A percentile compares a stretch with the other conserved stretches of the same genome.
Conservation (phyloP, 2,113 vertebrate species). For the Oxyruncus cristatus region DNA sequence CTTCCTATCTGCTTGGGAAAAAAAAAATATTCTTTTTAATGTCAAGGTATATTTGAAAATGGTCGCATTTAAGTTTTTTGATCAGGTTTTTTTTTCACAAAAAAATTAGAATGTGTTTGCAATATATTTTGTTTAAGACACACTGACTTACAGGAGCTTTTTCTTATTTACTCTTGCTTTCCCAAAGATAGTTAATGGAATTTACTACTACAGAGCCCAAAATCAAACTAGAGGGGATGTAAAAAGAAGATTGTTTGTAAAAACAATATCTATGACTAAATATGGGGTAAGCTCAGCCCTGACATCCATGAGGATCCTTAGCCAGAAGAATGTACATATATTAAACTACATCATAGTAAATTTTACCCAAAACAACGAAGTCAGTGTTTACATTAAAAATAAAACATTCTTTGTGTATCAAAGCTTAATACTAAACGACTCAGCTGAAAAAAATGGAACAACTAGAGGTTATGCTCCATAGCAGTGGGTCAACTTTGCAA, state of each 20-base stretch:
- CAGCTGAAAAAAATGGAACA: conserved; percentile 12
- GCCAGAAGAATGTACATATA: background rate
- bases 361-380: background rate
- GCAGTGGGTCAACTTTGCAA: conserved; percentile 24
- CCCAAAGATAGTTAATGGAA: background rate
- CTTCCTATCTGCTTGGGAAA: background rate
- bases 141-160: background rate
- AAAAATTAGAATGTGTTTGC: background rate
- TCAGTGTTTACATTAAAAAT: conserved; percentile 13
- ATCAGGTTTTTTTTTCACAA: background rate
- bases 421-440: background rate
- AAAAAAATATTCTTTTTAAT: background rate
- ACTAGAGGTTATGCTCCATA: background rate
- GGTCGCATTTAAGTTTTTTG: background rate
- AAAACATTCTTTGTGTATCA: background rate
- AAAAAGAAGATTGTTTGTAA: background rate
- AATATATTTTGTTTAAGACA: background rate
- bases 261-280: background rate
- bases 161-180: background rate
- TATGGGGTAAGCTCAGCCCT: background rate
- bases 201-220: background rate
- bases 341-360: background rate
- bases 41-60: background rate
- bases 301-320: background rate
- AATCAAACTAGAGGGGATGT: background rate